phyloP scores from a whole-genome alignment of 1,140 invertebrate species.

The Brachionus koreanus region DNA sequence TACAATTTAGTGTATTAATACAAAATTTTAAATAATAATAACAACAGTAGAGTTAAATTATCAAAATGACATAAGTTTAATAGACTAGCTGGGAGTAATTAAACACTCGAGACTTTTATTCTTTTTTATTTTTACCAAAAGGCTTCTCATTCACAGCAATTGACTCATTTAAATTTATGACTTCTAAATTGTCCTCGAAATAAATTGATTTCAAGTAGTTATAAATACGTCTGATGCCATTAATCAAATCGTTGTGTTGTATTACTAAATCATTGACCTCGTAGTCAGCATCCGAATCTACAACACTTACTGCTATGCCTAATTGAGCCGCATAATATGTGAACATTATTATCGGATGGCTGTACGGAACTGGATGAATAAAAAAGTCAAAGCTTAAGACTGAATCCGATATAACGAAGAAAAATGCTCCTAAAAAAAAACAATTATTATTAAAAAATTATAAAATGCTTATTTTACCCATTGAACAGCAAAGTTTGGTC shows the following conservation, averaged over 20 bases:
- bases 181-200: slow-evolving; percentile 30
- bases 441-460: not conserved
- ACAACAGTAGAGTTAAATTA: not conserved
- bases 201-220: slow-evolving; percentile 41
- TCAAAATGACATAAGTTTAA: not conserved
- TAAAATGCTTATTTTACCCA: slow-evolving; percentile 62
- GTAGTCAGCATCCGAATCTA: slow-evolving; percentile 59
- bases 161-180: slow-evolving; percentile 12
- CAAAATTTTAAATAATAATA: not conserved
- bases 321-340: slow-evolving; percentile 84
- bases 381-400: slow-evolving; percentile 75
- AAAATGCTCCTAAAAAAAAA: slow-evolving; percentile 19
- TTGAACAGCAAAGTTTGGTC: slow-evolving; percentile 70
- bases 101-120: not conserved
- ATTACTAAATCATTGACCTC: slow-evolving; percentile 38
- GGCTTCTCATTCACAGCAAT: not conserved
- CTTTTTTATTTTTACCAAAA: not conserved
- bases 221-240: slow-evolving; percentile 8
- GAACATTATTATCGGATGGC: slow-evolving; percentile 74
- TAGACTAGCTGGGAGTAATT: not conserved
- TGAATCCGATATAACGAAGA: slow-evolving; percentile 70
- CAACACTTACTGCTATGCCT: slow-evolving; percentile 74
- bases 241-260: slow-evolving; percentile 36
- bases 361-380: slow-evolving; percentile 65
- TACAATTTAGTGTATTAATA: not conserved